phyloP scores from a whole-genome alignment of 2,797 vertebrate genomes.

The Hypotaenidia okinawae region DNA sequence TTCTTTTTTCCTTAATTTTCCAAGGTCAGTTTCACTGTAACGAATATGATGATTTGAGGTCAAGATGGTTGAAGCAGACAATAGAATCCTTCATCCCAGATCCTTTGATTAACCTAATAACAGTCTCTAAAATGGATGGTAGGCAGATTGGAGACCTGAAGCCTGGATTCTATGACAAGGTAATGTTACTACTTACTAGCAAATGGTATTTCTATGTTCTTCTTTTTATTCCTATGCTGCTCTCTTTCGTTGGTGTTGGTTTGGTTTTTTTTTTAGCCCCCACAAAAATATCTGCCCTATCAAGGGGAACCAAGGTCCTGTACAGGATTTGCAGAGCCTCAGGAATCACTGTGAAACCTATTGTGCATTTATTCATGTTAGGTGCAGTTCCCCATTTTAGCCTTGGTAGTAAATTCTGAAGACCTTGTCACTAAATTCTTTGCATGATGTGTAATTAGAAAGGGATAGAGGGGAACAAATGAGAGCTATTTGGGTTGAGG shows the following conservation, averaged over 20 bases:
- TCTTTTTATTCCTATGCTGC: not conserved
- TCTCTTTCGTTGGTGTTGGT: not conserved
- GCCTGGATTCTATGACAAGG: constrained; percentile 80
- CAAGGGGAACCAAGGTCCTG: not conserved
- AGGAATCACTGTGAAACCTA: not conserved
- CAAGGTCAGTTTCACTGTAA: constrained; percentile 90
- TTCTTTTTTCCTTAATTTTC: not conserved
- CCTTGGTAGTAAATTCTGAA: not conserved
- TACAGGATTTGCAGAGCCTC: not conserved
- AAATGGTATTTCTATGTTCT: not conserved
- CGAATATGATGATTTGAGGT: constrained; percentile 86
- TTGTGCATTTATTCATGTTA: not conserved
- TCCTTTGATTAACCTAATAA: constrained; percentile 76
- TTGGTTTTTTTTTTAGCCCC: not conserved
- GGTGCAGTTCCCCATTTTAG: not conserved
- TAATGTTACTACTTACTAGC: not conserved
- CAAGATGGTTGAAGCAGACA: constrained; percentile 86
- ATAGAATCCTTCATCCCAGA: constrained; percentile 92
- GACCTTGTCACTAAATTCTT: not conserved
- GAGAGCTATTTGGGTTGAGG: not conserved
- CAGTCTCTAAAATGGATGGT: constrained; percentile 86
- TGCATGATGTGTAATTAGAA: not conserved
- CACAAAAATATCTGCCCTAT: not conserved
- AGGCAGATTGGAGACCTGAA: constrained; percentile 79
- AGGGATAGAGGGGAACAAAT: not conserved